A percentile compares a stretch with the other conserved stretches of the same genome.
These are phyloP conservation scores for Aelia acuminata DNA, from an alignment of 2,888 invertebrate species.

Conservation along the genomic window DNA sequence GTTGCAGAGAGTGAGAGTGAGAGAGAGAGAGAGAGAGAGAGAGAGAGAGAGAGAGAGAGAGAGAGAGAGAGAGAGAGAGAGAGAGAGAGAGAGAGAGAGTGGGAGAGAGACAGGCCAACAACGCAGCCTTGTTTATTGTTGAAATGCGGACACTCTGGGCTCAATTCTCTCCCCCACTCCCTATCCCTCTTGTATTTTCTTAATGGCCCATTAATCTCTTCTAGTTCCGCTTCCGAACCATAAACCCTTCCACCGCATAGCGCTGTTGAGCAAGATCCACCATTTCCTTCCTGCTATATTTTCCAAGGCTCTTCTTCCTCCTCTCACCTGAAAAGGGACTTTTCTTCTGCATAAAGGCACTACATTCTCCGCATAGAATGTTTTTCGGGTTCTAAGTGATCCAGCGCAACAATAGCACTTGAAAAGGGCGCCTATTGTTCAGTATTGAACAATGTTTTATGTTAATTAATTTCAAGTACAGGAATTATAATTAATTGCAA, in stretches of 20 bases:
- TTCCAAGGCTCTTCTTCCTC: conserved; percentile 25
- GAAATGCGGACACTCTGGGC: neutral
- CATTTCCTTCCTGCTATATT: conserved; percentile 47
- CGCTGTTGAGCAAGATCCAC: conserved; percentile 37
- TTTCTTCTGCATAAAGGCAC: conserved; percentile 12
- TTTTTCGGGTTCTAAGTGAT: neutral
- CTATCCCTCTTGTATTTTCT: conserved; percentile 43
- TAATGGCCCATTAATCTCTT: conserved; percentile 48
- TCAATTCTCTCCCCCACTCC: conserved; percentile 5
- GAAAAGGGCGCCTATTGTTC: neutral
- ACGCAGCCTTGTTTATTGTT: conserved; percentile 17
- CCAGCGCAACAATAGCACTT: neutral
- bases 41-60: too few relatives aligned
- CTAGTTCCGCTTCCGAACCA: conserved; percentile 50
- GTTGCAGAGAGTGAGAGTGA: too few relatives aligned
- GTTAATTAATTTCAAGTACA: too few relatives aligned
- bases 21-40: too few relatives aligned
- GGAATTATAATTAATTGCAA: too few relatives aligned
- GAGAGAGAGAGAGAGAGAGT: too few relatives aligned
- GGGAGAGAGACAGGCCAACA: too few relatives aligned
- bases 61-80: too few relatives aligned
- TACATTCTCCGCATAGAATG: conserved; percentile 8
- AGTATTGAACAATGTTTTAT: neutral
- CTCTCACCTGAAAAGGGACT: conserved; percentile 42
- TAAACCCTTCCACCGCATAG: conserved; percentile 49